Percentiles rank a stretch among this genome's conserved stretches.
phyloP scores from a whole-genome alignment of 2,113 vertebrate species.

The Xerus inauris region DNA sequence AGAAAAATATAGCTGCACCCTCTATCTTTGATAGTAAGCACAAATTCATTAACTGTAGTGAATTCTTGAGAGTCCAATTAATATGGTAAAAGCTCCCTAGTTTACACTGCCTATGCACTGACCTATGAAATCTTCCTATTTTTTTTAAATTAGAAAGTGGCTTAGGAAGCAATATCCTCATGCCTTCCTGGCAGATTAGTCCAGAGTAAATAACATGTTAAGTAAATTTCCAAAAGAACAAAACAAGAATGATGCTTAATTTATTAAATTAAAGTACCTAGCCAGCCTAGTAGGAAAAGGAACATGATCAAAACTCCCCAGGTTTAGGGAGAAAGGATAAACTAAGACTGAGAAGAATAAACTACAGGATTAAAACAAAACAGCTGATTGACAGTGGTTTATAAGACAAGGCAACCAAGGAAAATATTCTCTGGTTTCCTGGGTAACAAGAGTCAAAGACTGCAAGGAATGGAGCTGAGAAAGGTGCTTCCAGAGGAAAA shows the following conservation, averaged over 20 bases:
- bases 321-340: neutral
- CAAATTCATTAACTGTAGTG: conserved; percentile 62
- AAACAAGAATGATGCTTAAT: conserved; percentile 26
- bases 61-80: conserved; percentile 71
- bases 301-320: neutral
- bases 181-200: neutral
- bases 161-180: conserved; percentile 61
- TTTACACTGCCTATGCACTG: conserved; percentile 47
- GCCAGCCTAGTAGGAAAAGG: conserved; percentile 2
- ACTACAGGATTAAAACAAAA: conserved; percentile 56
- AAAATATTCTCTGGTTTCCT: conserved; percentile 70
- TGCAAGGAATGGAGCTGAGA: conserved; percentile 37
- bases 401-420: conserved; percentile 31
- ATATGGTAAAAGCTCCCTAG: conserved; percentile 55
- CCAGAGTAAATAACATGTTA: conserved; percentile 60
- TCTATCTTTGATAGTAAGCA: conserved; percentile 68
- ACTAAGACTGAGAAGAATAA: neutral
- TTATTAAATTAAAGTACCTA: conserved; percentile 62
- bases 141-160: conserved; percentile 66
- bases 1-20: conserved; percentile 23
- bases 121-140: conserved; percentile 55
- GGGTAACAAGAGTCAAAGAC: conserved; percentile 76
- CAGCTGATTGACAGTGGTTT: conserved; percentile 4
- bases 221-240: conserved; percentile 34
- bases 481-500: conserved; percentile 26